Base-by-base conservation (phyloP, 2,113 vertebrate genomes). In the Acanthochromis polyacanthus region DNA sequence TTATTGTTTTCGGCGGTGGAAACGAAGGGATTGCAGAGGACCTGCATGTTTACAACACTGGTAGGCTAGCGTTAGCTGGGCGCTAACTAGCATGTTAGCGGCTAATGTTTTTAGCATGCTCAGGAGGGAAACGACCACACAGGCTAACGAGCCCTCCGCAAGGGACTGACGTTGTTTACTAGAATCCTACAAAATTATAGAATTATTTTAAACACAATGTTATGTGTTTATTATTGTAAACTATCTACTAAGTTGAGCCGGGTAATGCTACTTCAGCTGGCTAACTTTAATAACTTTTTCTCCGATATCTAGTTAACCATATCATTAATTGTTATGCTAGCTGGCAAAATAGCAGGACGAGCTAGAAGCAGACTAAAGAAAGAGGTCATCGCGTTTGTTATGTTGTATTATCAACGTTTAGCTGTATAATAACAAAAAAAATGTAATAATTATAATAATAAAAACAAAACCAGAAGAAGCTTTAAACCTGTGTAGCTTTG, bases 11-110 rank as follows among this genome's bases (percentile, higher is more conserved):
- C 71, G 97, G 97, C 0, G 97, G 97, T 17, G 97, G 97, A 76
- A 99, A 99, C 85, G 97, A 99, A 78, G 97, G 97, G 40, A 99
- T 99, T 84, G 95, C 96, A 15, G 96, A 97, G 71, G 95, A 97
- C 90, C 95, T 99, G 67, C 97, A 98, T 88, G 97, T 99, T 87
- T 98, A 98, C 92, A 99, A 98, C 92, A 98, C 97, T 0, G 96
- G 97, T 98, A 89, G 78, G 92, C 90, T 89, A 89, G 60, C 61
- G 50, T 17, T 83, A 84, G 83, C 88, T 28, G 12, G 1, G 36
- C 22, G 78, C 75, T 85, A 84, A 30, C 28, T 72, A 75, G 71
- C 72, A 5, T 11, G 55, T 57, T 75, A 79, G 76, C 48, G 4
- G 84, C 73, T 87, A 89, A 78, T 92, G 91, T 93, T 92, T 93